Evolutionary conservation across 2,888 invertebrate genomes (phyloP).

Genomic region (Microchrysa polita): DNA sequence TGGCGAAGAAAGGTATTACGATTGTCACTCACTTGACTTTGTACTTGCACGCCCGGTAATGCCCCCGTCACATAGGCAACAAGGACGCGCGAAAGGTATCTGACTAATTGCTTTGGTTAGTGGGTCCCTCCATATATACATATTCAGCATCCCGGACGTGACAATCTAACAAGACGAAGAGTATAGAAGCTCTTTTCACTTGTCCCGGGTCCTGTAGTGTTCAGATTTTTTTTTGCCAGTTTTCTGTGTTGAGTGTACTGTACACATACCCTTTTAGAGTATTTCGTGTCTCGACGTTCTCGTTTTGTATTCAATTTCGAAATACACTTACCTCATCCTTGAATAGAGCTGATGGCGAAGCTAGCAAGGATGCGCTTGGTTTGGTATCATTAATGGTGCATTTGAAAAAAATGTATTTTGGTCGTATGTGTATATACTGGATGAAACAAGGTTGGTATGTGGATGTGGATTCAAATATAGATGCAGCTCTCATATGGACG

Average conservation of each 20-base stretch:
- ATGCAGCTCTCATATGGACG: neutral
- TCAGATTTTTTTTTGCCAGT: neutral
- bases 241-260: neutral
- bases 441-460: neutral
- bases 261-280: neutral
- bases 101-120: conserved; percentile 44
- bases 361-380: conserved; percentile 19
- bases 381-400: conserved; percentile 29
- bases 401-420: neutral
- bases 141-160: neutral
- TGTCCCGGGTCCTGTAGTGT: conserved; percentile 8
- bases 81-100: conserved; percentile 39
- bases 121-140: conserved; percentile 37
- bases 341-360: neutral
- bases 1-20: conserved; percentile 44
- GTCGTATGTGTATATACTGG: neutral
- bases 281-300: neutral
- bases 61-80: neutral
- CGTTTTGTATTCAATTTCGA: conserved; percentile 7
- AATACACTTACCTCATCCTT: conserved; percentile 9
- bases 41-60: conserved; percentile 16
- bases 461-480: neutral
- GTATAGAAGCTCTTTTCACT: conserved; percentile 26
- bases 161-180: conserved; percentile 31
- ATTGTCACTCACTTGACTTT: conserved; percentile 46